Evolutionary conservation across 1,140 invertebrate genomes (phyloP), one percentile per base, ranked within the genome.

Genomic region (Drosophila orena): DNA sequence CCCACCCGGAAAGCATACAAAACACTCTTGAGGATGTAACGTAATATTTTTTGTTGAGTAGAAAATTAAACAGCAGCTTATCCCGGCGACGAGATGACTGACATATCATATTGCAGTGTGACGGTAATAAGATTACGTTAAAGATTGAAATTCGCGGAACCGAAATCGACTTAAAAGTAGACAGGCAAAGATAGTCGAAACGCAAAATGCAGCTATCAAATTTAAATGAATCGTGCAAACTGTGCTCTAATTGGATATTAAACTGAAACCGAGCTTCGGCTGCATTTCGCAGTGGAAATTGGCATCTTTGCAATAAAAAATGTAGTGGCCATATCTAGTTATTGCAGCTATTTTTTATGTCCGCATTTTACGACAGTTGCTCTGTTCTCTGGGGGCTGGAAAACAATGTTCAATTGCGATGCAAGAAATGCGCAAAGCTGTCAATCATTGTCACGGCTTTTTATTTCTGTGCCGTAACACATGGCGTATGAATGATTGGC

Each of bases 341-440:
- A 44, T 69, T 37, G 40, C 40, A 44, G 20, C 55, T 40, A 17
- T 34, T 71, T 56, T 73, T 73, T 55, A 74, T 62, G 42, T 56
- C 42, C 22, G 55, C 43, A 53, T 56, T 74, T 62, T 73, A 73
- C 52, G 71, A 47, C 40, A n/a, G 38, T 53, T 15, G 49, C 11
- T 10, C 22, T 24, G 44, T 14, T 14, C 52, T 27, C 15, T 4
- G 54, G 46, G 44, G 38, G 7, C 35, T 38, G 52, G 30, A n/a
- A 54, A 62, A 56, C 17, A n/a, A 55, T 74, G 74, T 73, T 74
- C 71, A 74, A 74, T 73, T 74, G 71, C 69, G 6, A 44, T 37
- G 42, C 22, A 37, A 24, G 15, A 22, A 74, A 50, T 72, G 68
- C 68, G 30, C 68, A 44, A 62, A 55, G 37, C 70, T 74, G 70